Evolutionary conservation across 92 coral and sea anemone species (phyloP).

Genomic region (Zoanthus solanderi): DNA sequence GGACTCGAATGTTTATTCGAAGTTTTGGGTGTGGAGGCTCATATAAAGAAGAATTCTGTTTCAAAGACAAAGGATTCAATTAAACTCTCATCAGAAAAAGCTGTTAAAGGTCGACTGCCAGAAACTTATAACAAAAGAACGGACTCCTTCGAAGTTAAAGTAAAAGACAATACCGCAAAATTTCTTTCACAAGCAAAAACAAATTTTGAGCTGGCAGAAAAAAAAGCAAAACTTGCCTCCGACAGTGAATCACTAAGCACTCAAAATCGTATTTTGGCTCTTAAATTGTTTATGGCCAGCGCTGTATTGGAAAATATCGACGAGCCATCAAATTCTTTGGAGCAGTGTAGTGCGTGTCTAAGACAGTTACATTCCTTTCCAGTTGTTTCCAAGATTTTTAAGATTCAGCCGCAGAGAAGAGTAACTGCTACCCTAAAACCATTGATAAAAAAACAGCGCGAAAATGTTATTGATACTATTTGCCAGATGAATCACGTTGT

Average conservation of each 20-base stretch:
- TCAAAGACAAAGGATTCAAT: neutral
- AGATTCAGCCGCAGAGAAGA: neutral
- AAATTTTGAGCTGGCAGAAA: constrained; percentile 12
- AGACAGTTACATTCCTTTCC: constrained; percentile 8
- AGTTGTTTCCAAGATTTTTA: constrained; percentile 25
- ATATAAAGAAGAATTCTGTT: neutral
- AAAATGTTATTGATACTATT: constrained; percentile 4
- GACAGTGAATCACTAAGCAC: constrained; percentile 22
- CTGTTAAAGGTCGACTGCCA: neutral
- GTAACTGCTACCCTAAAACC: neutral
- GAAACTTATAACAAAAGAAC: neutral
- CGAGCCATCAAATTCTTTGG: neutral
- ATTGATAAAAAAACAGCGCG: constrained; percentile 14
- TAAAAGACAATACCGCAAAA: neutral
- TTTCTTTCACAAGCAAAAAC: constrained; percentile 17
- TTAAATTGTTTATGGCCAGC: constrained; percentile 12
- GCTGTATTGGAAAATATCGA: constrained; percentile 8
- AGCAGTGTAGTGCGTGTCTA: neutral
- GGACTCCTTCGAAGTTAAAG: neutral
- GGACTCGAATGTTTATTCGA: constrained; percentile 22
- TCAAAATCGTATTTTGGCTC: constrained; percentile 34
- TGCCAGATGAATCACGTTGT: constrained; percentile 45
- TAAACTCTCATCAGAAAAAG: neutral
- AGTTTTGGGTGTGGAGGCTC: neutral
- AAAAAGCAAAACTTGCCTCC: constrained; percentile 24